phyloP scores from a whole-genome alignment of 2,888 invertebrate species.

The Drosophila niveifrons region DNA sequence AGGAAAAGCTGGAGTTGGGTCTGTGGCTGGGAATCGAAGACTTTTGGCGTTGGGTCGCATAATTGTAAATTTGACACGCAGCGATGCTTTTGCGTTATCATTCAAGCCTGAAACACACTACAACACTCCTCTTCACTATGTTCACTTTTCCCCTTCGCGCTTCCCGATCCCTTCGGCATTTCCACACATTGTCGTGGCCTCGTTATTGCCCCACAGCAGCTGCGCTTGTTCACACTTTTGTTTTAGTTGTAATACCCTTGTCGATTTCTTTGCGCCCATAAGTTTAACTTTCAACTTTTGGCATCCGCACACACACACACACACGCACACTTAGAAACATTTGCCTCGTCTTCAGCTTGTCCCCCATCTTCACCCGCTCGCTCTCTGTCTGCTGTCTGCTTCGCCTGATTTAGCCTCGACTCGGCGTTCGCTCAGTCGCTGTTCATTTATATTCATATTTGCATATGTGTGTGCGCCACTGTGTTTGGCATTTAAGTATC shows the following conservation, averaged over 20 bases:
- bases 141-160: too few relatives aligned
- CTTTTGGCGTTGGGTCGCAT: conserved; percentile 37
- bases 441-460: conserved; percentile 80
- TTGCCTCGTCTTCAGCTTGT: background rate
- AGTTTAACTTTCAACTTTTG: conserved; percentile 68
- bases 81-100: conserved; percentile 17
- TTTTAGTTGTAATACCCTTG: conserved; percentile 64
- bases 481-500: conserved; percentile 64
- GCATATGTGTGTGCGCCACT: conserved; percentile 56
- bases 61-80: conserved; percentile 54
- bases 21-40: conserved; percentile 35
- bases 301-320: conserved; percentile 17
- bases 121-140: background rate
- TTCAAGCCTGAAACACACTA: background rate
- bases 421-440: conserved; percentile 37
- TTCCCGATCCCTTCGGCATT: background rate
- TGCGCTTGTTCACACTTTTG: conserved; percentile 61
- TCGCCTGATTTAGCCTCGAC: conserved; percentile 34
- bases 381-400: background rate
- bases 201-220: conserved; percentile 48
- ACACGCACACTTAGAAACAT: conserved; percentile 1
- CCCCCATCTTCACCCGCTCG: background rate
- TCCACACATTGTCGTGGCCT: conserved; percentile 32
- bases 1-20: conserved; percentile 24
- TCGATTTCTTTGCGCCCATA: conserved; percentile 57